Conservation (phyloP, 2,888 invertebrate genomes). For the Elysia crispata region DNA sequence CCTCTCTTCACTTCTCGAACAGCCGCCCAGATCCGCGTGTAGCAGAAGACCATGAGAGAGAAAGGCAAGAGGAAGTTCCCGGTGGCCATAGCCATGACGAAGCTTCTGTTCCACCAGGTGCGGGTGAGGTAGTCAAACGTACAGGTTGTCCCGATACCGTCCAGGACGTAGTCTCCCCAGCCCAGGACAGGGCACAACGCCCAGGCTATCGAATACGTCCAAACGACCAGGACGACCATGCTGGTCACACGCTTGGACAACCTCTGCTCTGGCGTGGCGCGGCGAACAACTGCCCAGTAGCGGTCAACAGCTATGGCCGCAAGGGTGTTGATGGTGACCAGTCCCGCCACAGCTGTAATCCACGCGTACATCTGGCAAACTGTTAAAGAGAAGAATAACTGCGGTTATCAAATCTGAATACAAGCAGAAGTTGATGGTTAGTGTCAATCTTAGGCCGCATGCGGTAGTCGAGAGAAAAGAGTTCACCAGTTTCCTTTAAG, state of each 20-base stretch:
- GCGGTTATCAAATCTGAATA: too few relatives aligned
- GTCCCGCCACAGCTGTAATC: constrained; percentile 52
- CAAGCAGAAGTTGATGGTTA: too few relatives aligned
- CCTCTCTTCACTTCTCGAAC: constrained; percentile 44
- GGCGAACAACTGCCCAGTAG: constrained; percentile 51
- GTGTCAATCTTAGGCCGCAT: too few relatives aligned
- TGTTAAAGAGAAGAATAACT: too few relatives aligned
- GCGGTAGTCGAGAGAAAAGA: neutral
- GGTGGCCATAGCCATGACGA: constrained; percentile 51
- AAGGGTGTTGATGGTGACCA: constrained; percentile 55
- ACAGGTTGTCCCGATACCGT: constrained; percentile 55
- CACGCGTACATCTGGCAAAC: constrained; percentile 53
- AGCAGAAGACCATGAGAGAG: constrained; percentile 50
- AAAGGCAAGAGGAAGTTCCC: constrained; percentile 53
- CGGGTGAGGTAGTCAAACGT: constrained; percentile 55
- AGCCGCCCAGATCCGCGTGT: constrained; percentile 49
- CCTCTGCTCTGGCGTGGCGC: constrained; percentile 43
- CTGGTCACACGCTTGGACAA: constrained; percentile 40
- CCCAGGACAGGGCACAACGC: constrained; percentile 51
- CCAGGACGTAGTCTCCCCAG: constrained; percentile 53
- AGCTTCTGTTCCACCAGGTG: constrained; percentile 46
- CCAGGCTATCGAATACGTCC: constrained; percentile 53
- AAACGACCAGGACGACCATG: constrained; percentile 40
- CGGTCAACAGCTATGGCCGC: constrained; percentile 54
- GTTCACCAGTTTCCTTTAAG: neutral